Percentiles rank a stretch among this genome's conserved stretches.
These are phyloP conservation scores for Archips crataeganus DNA, from an alignment of 2,888 invertebrate genomes.

Conservation along the genomic window DNA sequence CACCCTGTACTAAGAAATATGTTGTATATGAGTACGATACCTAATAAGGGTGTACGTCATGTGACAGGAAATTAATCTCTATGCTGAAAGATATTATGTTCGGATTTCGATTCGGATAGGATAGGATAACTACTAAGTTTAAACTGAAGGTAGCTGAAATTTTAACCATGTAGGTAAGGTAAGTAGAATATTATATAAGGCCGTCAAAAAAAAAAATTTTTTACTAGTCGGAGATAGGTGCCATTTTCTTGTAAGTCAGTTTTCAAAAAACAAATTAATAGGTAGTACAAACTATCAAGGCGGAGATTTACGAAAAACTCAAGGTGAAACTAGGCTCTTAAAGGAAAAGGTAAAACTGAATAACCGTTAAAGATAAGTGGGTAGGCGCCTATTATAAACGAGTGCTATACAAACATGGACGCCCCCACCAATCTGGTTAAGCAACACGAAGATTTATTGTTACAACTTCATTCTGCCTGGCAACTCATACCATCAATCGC, in stretches of 20 bases:
- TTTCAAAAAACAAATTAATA: too few species aligned
- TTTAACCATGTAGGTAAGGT: neutral
- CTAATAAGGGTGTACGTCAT: constrained; percentile 19
- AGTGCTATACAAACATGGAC: neutral
- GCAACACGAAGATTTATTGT: constrained; percentile 10
- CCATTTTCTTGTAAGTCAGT: too few species aligned
- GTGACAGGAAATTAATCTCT: constrained; percentile 29
- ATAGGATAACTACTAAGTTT: neutral
- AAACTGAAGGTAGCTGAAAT: neutral
- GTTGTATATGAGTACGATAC: neutral
- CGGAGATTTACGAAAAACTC: too few species aligned
- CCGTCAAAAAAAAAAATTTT: neutral
- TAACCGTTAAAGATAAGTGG: too few species aligned
- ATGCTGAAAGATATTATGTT: constrained; percentile 9
- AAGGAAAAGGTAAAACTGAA: too few species aligned
- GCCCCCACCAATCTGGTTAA: neutral
- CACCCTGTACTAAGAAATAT: neutral
- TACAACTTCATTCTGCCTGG: constrained; percentile 6
- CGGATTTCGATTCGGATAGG: neutral
- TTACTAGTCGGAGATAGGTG: neutral
- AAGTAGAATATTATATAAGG: too few species aligned
- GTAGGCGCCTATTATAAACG: too few species aligned
- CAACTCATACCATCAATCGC: constrained; percentile 11
- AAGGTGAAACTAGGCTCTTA: too few species aligned
- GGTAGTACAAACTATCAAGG: too few species aligned